Base-by-base conservation (phyloP, 2,888 invertebrate genomes). In the Clivina fossor region DNA sequence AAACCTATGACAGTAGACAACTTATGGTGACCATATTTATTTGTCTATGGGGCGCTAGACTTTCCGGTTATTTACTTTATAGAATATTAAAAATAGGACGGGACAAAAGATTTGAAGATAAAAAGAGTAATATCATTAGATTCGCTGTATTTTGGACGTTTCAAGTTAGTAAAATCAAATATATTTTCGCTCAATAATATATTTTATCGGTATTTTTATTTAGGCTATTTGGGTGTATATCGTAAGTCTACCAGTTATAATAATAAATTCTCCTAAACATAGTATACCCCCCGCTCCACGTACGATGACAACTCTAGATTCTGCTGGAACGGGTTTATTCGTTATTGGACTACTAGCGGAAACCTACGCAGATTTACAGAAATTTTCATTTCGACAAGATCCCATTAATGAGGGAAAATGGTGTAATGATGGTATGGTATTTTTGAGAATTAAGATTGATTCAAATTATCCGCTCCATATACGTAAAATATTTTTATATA, bases 121-220 rank as follows among this genome's bases (percentile, higher is more conserved):
- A 88, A 55, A 83, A 88, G 62, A 88, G 90, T 64, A 93, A 93
- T 69, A 84, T 88, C 13, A 83, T 93, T 48, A 80, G 92, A 64
- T 93, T 93, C 70, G 92, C 91, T n/a, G 86, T 92, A 3, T 94
- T 93, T 71, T 95, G 93, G 85, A 90, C 90, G 0, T 94, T 94
- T 73, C 89, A 90, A 81, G 89, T 88, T 75, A 71, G 63, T 61
- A 18, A 56, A 18, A 40, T 30, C 13, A 41, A 28, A 35, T 33
- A 38, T 5, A 46, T 35, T 18, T 32, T 20, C 24, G 33, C 22
- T 53, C 5, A n/a, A 19, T 7, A 2, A 35, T 24, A n/a, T 18
- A 8, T 54, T 18, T 19, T 15, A 11, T 30, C 30, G 9, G 1
- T 48, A 18, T 26, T 37, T 22, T 24, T 24, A 7, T 72, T n/a